phyloP scores from a whole-genome alignment of 2,113 vertebrate species.

The Pituophis catenifer region DNA sequence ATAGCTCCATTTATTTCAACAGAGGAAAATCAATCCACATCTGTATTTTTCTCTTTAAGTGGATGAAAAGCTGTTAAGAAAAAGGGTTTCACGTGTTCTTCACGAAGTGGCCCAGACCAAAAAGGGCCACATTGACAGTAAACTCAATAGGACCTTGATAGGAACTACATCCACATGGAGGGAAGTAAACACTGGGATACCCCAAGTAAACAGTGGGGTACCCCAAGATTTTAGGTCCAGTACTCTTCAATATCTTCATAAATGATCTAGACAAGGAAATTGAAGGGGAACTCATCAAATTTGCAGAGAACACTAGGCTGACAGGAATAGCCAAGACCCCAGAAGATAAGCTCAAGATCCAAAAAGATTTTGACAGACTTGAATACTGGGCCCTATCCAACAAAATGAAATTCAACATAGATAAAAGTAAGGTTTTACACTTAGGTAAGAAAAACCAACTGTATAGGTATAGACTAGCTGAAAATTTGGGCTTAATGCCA shows the following conservation, averaged over 20 bases:
- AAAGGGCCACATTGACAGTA: neutral
- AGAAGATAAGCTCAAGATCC: neutral
- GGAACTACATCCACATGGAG: neutral
- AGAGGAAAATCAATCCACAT: neutral
- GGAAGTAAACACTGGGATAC: neutral
- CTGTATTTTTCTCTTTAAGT: neutral
- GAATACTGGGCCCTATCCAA: neutral
- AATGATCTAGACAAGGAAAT: neutral
- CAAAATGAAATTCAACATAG: neutral
- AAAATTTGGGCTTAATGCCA: neutral
- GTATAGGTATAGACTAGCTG: neutral
- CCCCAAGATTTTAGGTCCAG: neutral
- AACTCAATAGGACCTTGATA: neutral
- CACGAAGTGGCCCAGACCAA: neutral
- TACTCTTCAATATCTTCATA: neutral
- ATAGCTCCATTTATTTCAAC: neutral
- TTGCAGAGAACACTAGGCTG: neutral
- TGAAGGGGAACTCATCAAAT: neutral
- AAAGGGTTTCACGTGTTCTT: neutral
- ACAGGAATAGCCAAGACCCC: neutral
- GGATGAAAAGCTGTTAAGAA: neutral
- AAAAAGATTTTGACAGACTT: neutral
- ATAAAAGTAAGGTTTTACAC: neutral
- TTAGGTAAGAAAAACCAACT: neutral
- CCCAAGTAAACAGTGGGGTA: no score